Evolutionary conservation across 2,113 vertebrate genomes (phyloP).

Genomic region (Trogon melanurus): DNA sequence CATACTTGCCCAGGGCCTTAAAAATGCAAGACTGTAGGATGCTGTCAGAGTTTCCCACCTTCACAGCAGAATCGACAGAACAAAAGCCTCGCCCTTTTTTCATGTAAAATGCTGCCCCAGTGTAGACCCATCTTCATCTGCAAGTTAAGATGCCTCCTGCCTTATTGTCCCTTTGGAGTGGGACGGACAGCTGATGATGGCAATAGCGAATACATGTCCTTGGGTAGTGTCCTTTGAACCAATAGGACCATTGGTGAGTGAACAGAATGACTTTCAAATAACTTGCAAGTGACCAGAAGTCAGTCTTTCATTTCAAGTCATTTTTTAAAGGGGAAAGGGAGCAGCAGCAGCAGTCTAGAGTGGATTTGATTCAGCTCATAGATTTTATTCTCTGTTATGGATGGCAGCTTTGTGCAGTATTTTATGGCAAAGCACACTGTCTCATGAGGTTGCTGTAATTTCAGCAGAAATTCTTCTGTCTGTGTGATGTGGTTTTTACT

Average conservation of each 20-base stretch:
- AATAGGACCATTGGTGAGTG: neutral
- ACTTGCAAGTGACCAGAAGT: neutral
- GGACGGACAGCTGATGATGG: neutral
- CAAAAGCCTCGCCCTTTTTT: neutral
- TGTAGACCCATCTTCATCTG: neutral
- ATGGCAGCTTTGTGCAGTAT: constrained; percentile 38
- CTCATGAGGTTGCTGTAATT: constrained; percentile 60
- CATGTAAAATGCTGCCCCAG: neutral
- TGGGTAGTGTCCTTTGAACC: neutral
- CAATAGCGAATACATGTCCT: neutral
- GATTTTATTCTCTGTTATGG: constrained; percentile 14
- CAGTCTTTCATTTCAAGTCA: neutral
- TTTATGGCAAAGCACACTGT: constrained; percentile 40
- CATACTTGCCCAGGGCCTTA: neutral
- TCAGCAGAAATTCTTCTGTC: constrained; percentile 61
- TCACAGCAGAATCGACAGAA: neutral
- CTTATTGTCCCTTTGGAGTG: neutral
- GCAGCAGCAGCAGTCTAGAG: neutral
- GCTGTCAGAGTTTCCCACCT: neutral
- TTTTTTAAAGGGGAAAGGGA: neutral
- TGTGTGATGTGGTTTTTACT: constrained; percentile 67
- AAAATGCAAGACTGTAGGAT: neutral
- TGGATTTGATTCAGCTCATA: neutral
- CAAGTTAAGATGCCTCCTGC: neutral
- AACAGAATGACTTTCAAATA: neutral